Conservation (phyloP, 2,113 vertebrate genomes). For the Dascyllus trimaculatus region DNA sequence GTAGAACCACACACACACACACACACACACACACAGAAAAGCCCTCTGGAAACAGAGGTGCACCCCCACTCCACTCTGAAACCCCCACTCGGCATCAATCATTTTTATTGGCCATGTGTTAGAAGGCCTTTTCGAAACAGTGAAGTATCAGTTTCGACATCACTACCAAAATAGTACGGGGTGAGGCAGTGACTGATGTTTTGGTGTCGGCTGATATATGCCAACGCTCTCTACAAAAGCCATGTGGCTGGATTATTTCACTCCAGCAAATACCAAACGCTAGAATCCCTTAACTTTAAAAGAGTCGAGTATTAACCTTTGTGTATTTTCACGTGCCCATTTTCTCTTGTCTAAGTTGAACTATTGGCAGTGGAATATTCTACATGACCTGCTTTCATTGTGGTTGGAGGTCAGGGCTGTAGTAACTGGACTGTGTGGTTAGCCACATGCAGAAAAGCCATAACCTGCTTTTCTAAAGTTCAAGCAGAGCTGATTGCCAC, state of each 20-base stretch:
- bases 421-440: slow-evolving; percentile 15
- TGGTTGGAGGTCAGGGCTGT: slow-evolving; percentile 7
- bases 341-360: background rate
- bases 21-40: slow-evolving; percentile 12
- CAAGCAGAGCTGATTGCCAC: background rate
- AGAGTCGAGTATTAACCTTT: background rate
- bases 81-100: slow-evolving; percentile 73
- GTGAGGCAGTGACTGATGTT: slow-evolving; percentile 69
- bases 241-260: slow-evolving; percentile 3
- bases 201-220: slow-evolving; percentile 39
- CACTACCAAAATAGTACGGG: slow-evolving; percentile 65
- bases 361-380: background rate
- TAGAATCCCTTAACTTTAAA: background rate
- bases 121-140: slow-evolving; percentile 77
- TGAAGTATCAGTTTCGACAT: slow-evolving; percentile 82
- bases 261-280: slow-evolving; percentile 11
- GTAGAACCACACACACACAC: slow-evolving; percentile 45
- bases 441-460: slow-evolving; percentile 19
- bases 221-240: slow-evolving; percentile 24
- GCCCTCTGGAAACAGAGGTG: slow-evolving; percentile 52
- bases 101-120: slow-evolving; percentile 84
- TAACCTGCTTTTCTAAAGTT: slow-evolving; percentile 19
- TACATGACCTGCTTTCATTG: background rate
- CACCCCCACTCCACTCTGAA: slow-evolving; percentile 53
- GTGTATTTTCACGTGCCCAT: background rate